phyloP scores from a whole-genome alignment of 2,797 vertebrate genomes.

The Manis javanica region DNA sequence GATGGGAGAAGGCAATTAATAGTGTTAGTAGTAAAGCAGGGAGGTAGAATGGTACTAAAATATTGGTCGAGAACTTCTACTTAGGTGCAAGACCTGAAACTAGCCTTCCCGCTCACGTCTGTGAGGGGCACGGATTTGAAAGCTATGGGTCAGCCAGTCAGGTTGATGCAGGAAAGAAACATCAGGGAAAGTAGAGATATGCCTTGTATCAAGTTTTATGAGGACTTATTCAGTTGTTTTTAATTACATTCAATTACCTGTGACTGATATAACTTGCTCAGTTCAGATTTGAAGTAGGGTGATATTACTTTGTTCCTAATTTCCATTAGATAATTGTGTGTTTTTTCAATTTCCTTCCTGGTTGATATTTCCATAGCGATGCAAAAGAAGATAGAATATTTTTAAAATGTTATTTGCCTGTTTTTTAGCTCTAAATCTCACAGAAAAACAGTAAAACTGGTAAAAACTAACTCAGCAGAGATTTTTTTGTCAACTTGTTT shows the following conservation, averaged over 20 bases:
- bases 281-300: slow-evolving; percentile 91
- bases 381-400: slow-evolving; percentile 57
- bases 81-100: not conserved
- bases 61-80: not conserved
- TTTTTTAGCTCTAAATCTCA: not conserved
- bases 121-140: not conserved
- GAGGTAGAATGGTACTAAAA: not conserved
- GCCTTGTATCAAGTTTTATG: not conserved
- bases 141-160: not conserved
- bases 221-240: not conserved
- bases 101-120: not conserved
- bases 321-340: slow-evolving; percentile 81
- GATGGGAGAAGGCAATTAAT: not conserved
- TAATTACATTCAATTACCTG: slow-evolving; percentile 82
- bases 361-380: slow-evolving; percentile 53
- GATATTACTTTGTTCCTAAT: slow-evolving; percentile 86
- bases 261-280: slow-evolving; percentile 77
- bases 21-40: not conserved
- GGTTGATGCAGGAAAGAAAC: not conserved
- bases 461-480: not conserved
- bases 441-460: not conserved
- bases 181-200: not conserved
- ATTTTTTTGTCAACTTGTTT: not conserved
- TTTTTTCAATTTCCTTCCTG: slow-evolving; percentile 89
- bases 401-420: not conserved